These are phyloP conservation scores for Reinhardtius hippoglossoides DNA, from an alignment of 2,113 vertebrate genomes.

Conservation along the genomic window DNA sequence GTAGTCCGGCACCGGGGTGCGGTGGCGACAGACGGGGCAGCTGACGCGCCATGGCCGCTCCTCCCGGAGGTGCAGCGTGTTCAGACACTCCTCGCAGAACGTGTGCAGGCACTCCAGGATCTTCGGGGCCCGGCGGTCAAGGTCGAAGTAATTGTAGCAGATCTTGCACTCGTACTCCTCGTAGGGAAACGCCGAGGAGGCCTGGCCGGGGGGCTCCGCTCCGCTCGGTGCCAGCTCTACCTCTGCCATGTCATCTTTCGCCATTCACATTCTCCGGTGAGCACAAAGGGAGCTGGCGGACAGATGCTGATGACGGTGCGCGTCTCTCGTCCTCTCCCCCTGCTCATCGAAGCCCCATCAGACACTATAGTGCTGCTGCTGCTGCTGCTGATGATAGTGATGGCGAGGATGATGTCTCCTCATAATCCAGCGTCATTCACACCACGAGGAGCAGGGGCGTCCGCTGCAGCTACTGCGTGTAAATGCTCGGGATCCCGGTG, in stretches of 20 bases:
- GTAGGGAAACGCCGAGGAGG: slow-evolving; percentile 75
- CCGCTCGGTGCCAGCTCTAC: slow-evolving; percentile 73
- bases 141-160: slow-evolving; percentile 95
- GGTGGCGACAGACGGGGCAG: slow-evolving; percentile 92
- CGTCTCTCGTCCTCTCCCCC: slow-evolving; percentile 66
- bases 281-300: slow-evolving; percentile 79
- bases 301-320: slow-evolving; percentile 78
- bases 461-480: not conserved
- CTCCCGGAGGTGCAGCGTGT: slow-evolving; percentile 89
- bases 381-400: too few species aligned
- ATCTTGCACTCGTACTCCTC: slow-evolving; percentile 96
- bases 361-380: too few species aligned
- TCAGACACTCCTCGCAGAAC: slow-evolving; percentile 94
- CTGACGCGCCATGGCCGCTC: slow-evolving; percentile 85
- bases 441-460: not conserved
- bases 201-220: slow-evolving; percentile 70
- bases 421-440: not conserved
- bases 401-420: not conserved
- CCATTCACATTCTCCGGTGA: slow-evolving; percentile 78
- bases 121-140: slow-evolving; percentile 90
- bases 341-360: not conserved
- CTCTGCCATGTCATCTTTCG: slow-evolving; percentile 89
- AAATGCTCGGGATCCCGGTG: not conserved
- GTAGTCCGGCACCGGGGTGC: slow-evolving; percentile 90
- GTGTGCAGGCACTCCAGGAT: slow-evolving; percentile 95